Evolutionary conservation across 92 coral and sea anemone species (phyloP).

Genomic region (Siderastrea radians): DNA sequence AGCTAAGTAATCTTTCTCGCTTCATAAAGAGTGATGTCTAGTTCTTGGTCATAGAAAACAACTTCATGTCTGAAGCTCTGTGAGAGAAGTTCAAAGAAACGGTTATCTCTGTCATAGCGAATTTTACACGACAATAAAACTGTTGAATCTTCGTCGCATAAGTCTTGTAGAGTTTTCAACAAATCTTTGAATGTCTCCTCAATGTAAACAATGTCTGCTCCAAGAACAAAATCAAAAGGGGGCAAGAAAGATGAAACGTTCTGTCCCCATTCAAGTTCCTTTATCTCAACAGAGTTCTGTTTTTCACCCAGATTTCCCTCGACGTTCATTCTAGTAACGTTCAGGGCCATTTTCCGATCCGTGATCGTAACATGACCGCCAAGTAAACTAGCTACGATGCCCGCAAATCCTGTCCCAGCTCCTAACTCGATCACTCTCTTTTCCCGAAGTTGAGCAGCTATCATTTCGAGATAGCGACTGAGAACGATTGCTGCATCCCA

Average conservation of each 20-base stretch:
- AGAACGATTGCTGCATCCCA: constrained; percentile 99
- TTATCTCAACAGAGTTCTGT: constrained; percentile 34
- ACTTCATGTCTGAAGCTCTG: constrained; percentile 64
- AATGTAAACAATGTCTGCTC: constrained; percentile 97
- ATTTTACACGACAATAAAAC: constrained; percentile 90
- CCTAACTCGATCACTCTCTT: constrained; percentile 95
- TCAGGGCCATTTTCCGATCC: constrained; percentile 88
- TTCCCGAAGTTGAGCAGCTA: constrained; percentile 47
- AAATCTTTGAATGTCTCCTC: constrained; percentile 89
- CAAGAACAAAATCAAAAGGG: constrained; percentile 88
- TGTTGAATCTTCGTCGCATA: constrained; percentile 74
- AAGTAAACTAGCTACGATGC: constrained; percentile 92
- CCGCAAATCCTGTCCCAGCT: constrained; percentile 95
- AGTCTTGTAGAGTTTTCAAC: constrained; percentile 80
- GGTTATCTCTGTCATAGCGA: constrained; percentile 91
- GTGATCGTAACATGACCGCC: constrained; percentile 89
- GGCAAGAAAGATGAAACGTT: constrained; percentile 70
- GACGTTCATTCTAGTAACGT: constrained; percentile 78
- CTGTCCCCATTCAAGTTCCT: constrained; percentile 97
- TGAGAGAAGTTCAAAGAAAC: constrained; percentile 78
- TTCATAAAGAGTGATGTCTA: constrained; percentile 77
- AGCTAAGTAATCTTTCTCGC: constrained; percentile 60
- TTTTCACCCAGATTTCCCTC: constrained; percentile 73
- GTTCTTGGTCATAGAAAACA: constrained; percentile 73
- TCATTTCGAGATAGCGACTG: constrained; percentile 82